Conservation (phyloP, 2,888 invertebrate species). For the Rhagophthalmus giganteus region DNA sequence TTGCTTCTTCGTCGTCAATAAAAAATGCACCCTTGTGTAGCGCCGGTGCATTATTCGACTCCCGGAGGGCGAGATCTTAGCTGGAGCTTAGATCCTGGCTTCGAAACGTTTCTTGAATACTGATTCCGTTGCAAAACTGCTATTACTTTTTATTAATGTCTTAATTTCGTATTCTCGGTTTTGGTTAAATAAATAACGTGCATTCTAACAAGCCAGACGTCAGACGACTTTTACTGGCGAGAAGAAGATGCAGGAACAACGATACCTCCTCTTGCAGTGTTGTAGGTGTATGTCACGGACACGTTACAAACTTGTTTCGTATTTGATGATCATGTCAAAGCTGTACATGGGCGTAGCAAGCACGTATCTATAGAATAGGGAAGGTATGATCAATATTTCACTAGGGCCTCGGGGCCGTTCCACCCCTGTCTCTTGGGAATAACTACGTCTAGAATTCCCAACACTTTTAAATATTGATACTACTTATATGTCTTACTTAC, state of each 20-base stretch:
- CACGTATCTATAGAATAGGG: slow-evolving; percentile 40
- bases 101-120: slow-evolving; percentile 20
- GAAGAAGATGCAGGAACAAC: too few species aligned
- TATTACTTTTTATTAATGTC: slow-evolving; percentile 39
- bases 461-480: slow-evolving; percentile 42
- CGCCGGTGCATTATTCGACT: slow-evolving; percentile 48
- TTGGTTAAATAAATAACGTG: too few species aligned
- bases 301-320: slow-evolving; percentile 26
- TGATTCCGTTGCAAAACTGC: slow-evolving; percentile 21
- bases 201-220: too few species aligned
- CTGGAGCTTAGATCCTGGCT: slow-evolving; percentile 23
- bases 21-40: slow-evolving; percentile 52
- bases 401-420: slow-evolving; percentile 46
- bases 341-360: slow-evolving; percentile 33
- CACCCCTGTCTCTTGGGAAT: slow-evolving; percentile 46
- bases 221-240: too few species aligned
- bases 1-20: slow-evolving; percentile 47
- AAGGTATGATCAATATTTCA: slow-evolving; percentile 52
- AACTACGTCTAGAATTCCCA: slow-evolving; percentile 48
- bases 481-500: slow-evolving; percentile 38
- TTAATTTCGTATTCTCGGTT: slow-evolving; percentile 34
- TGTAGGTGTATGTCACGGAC: too few species aligned
- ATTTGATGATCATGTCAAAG: slow-evolving; percentile 34
- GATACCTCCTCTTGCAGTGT: too few species aligned
- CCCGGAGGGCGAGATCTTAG: slow-evolving; percentile 36